Evolutionary conservation across 2,113 vertebrate genomes (phyloP).

Genomic region (Neogobius melanostomus): DNA sequence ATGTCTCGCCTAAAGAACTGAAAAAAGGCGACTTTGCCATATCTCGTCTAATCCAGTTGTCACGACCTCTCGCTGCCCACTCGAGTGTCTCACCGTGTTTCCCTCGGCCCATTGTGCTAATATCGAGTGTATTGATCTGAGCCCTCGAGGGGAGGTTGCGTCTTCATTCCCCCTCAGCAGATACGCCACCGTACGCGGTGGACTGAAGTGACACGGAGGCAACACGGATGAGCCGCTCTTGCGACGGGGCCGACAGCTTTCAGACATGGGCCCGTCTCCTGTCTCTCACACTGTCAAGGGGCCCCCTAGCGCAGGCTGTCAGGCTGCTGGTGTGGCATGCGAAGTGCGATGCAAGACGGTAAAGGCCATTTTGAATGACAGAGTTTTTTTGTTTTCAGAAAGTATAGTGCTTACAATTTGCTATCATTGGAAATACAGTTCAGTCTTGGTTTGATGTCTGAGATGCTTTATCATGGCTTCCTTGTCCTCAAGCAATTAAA

Average conservation of each 20-base stretch:
- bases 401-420: no score
- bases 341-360: neutral
- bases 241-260: neutral
- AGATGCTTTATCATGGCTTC: no score
- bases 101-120: neutral
- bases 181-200: neutral
- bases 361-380: conserved; percentile 1
- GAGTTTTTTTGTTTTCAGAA: neutral
- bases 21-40: no score
- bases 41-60: neutral
- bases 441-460: no score
- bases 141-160: neutral
- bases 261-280: neutral
- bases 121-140: neutral
- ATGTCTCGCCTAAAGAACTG: no score
- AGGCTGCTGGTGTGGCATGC: neutral
- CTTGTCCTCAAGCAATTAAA: no score
- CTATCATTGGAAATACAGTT: no score
- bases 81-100: no score
- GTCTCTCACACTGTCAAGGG: neutral
- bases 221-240: neutral
- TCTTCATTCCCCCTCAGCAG: neutral
- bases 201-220: neutral
- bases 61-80: neutral
- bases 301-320: neutral